phyloP scores from a whole-genome alignment of 2,797 vertebrate species.

The Lepidocolaptes lacrymiger region DNA sequence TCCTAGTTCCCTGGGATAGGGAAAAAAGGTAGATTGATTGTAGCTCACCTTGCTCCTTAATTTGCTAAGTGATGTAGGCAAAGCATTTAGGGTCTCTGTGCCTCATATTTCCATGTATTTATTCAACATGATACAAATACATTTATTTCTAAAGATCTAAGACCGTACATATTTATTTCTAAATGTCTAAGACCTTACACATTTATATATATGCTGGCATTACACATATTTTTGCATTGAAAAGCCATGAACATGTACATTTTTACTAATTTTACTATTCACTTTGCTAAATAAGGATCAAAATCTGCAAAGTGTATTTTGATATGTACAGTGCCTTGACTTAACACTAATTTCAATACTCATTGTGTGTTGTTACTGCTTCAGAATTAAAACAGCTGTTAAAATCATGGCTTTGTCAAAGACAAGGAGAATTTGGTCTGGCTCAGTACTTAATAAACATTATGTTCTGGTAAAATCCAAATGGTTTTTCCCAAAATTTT shows the following conservation, averaged over 20 bases:
- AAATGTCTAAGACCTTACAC: not conserved
- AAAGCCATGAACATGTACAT: rapidly evolving
- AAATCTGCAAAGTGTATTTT: not conserved
- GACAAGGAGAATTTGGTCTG: not conserved
- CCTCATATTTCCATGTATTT: not conserved
- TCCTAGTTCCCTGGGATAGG: not conserved
- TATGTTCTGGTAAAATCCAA: not conserved
- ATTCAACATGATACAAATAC: not conserved
- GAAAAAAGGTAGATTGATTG: not conserved
- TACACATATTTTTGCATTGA: not conserved
- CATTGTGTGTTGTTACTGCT: not conserved
- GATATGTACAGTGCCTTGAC: not conserved
- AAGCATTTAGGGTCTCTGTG: not conserved
- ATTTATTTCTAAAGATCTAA: not conserved
- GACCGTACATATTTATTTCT: not conserved
- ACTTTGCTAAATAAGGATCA: not conserved
- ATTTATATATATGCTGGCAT: not conserved
- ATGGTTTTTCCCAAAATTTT: constrained; percentile 16
- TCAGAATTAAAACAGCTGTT: not conserved
- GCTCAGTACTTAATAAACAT: not conserved
- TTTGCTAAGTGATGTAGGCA: not conserved
- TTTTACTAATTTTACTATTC: not conserved
- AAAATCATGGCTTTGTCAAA: not conserved
- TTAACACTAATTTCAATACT: not conserved
- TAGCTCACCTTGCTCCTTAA: not conserved